Percentiles rank a stretch among this genome's conserved stretches.
phyloP scores from a whole-genome alignment of 1,140 invertebrate genomes.

The Cotesia typhae region DNA sequence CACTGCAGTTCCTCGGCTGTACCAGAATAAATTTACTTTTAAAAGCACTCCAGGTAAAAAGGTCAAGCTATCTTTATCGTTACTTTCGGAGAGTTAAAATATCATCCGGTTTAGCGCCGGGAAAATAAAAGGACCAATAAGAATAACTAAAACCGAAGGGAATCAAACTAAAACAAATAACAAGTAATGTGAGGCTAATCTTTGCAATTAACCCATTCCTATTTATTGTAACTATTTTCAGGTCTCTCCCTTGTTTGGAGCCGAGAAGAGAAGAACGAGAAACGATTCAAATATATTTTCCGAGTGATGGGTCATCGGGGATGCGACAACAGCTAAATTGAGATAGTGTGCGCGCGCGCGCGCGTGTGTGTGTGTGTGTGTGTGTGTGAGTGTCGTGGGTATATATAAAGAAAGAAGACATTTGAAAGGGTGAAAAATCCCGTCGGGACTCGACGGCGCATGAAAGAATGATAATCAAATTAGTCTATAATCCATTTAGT shows the following conservation, averaged over 20 bases:
- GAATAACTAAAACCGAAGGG: not conserved
- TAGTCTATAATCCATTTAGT: slow-evolving; percentile 58
- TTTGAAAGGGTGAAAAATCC: slow-evolving; percentile 36
- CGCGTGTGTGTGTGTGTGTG: not conserved
- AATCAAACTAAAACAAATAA: too few species aligned
- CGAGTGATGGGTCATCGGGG: slow-evolving; percentile 18
- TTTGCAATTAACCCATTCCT: slow-evolving; percentile 2
- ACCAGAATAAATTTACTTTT: slow-evolving; percentile 46
- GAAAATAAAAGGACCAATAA: too few species aligned
- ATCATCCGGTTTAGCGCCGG: not conserved
- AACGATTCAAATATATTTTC: not conserved
- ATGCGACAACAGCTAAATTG: not conserved
- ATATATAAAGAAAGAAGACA: slow-evolving; percentile 32
- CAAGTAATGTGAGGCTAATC: slow-evolving; percentile 2
- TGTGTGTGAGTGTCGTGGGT: not conserved
- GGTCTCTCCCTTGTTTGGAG: not conserved
- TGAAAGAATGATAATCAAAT: slow-evolving; percentile 56
- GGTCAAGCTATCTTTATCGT: slow-evolving; percentile 8
- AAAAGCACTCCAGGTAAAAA: slow-evolving; percentile 27
- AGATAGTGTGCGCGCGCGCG: not conserved
- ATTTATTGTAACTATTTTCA: not conserved
- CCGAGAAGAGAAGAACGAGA: too few species aligned
- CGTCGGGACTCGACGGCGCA: slow-evolving; percentile 40
- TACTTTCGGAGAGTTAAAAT: slow-evolving; percentile 4
- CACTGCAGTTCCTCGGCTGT: slow-evolving; percentile 74